Conservation (phyloP, 2,113 vertebrate genomes). For the Erythrolamprus reginae region DNA sequence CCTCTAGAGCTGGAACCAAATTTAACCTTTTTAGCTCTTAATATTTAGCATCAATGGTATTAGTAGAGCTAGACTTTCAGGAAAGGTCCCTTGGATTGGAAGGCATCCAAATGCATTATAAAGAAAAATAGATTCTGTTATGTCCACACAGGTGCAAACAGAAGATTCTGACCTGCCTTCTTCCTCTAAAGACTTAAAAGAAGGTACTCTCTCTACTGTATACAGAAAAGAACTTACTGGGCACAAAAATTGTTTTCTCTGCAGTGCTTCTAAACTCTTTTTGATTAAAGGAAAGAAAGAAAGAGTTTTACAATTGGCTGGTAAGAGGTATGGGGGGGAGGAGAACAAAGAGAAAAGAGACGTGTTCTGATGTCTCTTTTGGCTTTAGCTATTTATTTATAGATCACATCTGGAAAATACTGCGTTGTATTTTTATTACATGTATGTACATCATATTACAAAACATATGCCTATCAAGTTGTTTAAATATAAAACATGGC, state of each 20-base stretch:
- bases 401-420: conserved; percentile 39
- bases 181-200: not conserved
- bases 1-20: too few relatives aligned
- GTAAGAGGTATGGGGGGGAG: not conserved
- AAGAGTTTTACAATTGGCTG: not conserved
- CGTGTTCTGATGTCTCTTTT: not conserved
- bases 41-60: not conserved
- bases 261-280: not conserved
- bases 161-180: not conserved
- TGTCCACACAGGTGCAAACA: too few relatives aligned
- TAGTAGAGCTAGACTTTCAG: not conserved
- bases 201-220: not conserved
- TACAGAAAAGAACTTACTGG: not conserved
- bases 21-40: not conserved
- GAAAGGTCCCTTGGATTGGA: not conserved
- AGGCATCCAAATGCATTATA: not conserved
- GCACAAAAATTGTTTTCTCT: not conserved
- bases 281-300: not conserved
- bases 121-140: not conserved
- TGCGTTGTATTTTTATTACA: conserved; percentile 35
- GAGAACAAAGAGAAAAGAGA: not conserved
- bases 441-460: conserved; percentile 57
- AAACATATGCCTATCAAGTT: conserved; percentile 40
- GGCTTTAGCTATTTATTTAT: conserved; percentile 47
- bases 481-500: conserved; percentile 42